These are phyloP conservation scores for Eupeodes luniger DNA, from an alignment of 2,888 invertebrate genomes.

Conservation along the genomic window DNA sequence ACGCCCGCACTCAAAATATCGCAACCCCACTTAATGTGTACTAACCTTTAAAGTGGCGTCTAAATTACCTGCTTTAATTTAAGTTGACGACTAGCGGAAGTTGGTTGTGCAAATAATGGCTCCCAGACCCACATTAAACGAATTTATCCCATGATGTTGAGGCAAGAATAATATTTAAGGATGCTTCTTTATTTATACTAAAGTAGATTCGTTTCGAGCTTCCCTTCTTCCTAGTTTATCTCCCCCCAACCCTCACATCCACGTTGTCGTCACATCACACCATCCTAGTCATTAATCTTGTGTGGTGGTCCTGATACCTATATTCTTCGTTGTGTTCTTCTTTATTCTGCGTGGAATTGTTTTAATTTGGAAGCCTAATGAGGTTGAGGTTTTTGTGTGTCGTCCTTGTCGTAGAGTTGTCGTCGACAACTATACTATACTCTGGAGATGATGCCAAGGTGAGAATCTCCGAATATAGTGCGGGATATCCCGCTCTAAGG, in stretches of 20 bases:
- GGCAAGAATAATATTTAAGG: conserved; percentile 73
- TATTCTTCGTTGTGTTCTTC: conserved; percentile 54
- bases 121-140: conserved; percentile 68
- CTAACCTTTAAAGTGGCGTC: conserved; percentile 71
- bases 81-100: conserved; percentile 71
- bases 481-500: background rate
- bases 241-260: too few species aligned
- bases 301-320: conserved; percentile 39
- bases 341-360: conserved; percentile 72
- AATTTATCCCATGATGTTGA: conserved; percentile 66
- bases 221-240: background rate
- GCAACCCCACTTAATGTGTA: conserved; percentile 59
- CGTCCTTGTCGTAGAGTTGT: background rate
- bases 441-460: conserved; percentile 30
- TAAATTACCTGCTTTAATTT: conserved; percentile 75
- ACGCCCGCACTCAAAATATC: background rate
- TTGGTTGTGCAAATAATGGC: conserved; percentile 71
- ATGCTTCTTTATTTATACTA: conserved; percentile 26
- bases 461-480: conserved; percentile 40
- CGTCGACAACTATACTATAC: background rate
- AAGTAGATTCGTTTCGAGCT: background rate
- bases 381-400: conserved; percentile 70
- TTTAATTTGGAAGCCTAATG: conserved; percentile 76
- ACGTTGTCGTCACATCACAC: too few species aligned
- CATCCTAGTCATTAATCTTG: conserved; percentile 21